Conservation (phyloP, 2,113 vertebrate genomes). For the Nerophis lumbriciformis region DNA sequence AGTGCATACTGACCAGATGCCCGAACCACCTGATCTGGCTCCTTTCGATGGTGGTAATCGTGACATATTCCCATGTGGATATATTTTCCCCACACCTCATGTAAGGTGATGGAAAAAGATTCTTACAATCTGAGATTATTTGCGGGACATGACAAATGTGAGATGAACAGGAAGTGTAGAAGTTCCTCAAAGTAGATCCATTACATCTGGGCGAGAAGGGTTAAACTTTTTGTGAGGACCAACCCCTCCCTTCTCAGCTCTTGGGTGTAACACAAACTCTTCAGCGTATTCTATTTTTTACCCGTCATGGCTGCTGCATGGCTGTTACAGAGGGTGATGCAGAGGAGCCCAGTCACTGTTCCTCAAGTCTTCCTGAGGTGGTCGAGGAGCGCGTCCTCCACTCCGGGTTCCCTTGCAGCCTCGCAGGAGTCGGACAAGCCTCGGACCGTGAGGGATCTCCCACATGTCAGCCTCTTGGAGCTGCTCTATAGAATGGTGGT, state of each 20-base stretch:
- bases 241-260: slow-evolving; percentile 39
- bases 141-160: too few relatives aligned
- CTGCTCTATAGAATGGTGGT: slow-evolving; percentile 59
- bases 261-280: slow-evolving; percentile 15
- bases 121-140: too few relatives aligned
- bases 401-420: neutral
- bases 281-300: slow-evolving; percentile 1
- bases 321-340: slow-evolving; percentile 8
- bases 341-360: neutral
- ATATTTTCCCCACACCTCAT: too few relatives aligned
- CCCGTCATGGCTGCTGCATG: slow-evolving; percentile 41
- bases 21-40: too few relatives aligned
- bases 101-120: too few relatives aligned
- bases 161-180: too few relatives aligned
- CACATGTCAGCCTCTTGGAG: slow-evolving; percentile 29
- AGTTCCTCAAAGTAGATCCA: neutral
- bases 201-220: slow-evolving; percentile 18
- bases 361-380: slow-evolving; percentile 8
- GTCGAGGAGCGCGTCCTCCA: slow-evolving; percentile 4
- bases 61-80: too few relatives aligned
- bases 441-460: slow-evolving; percentile 53
- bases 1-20: too few relatives aligned
- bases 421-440: slow-evolving; percentile 26
- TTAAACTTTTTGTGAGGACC: slow-evolving; percentile 31
- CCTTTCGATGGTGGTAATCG: too few relatives aligned